These are phyloP conservation scores for Romanomermis culicivorax DNA, from an alignment of 2,888 invertebrate genomes.

Conservation along the genomic window DNA sequence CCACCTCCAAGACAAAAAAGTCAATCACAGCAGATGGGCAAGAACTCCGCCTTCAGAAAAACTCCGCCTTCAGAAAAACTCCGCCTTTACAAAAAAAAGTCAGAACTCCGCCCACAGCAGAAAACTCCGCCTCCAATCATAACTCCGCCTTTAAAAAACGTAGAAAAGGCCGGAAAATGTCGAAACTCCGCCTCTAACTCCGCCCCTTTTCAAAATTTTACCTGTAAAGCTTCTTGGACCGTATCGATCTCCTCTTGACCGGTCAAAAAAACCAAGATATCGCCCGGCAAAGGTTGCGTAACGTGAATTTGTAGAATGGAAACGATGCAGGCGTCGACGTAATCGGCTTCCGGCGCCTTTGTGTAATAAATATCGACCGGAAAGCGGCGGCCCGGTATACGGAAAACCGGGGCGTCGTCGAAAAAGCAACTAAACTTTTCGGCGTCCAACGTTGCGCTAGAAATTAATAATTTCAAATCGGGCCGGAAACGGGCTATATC, in stretches of 20 bases:
- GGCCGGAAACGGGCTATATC: slow-evolving; percentile 67
- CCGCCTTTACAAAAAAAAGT: no score
- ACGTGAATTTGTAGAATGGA: slow-evolving; percentile 93
- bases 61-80: no score
- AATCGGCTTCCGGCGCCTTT: slow-evolving; percentile 84
- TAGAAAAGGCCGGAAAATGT: no score
- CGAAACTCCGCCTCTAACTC: no score
- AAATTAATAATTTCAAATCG: slow-evolving; percentile 83
- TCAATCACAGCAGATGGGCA: no score
- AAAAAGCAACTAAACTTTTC: slow-evolving; percentile 79
- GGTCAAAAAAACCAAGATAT: slow-evolving; percentile 84
- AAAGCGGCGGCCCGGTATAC: slow-evolving; percentile 87
- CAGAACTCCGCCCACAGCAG: no score
- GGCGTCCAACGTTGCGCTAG: slow-evolving; percentile 91
- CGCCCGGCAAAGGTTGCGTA: slow-evolving; percentile 71
- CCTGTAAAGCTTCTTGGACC: slow-evolving; percentile 34
- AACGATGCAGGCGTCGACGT: slow-evolving; percentile 90
- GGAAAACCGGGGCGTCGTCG: slow-evolving; percentile 90
- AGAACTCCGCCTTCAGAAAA: no score
- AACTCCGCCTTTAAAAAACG: no score
- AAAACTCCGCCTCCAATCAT: no score
- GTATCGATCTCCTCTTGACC: slow-evolving; percentile 41
- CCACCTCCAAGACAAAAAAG: no score
- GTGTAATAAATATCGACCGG: slow-evolving; percentile 42
- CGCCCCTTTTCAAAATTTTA: no score